A percentile compares a stretch with the other conserved stretches of the same genome.
These are phyloP conservation scores for Trichacis sp. DNA, from an alignment of 2,888 invertebrate species.

Conservation along the genomic window DNA sequence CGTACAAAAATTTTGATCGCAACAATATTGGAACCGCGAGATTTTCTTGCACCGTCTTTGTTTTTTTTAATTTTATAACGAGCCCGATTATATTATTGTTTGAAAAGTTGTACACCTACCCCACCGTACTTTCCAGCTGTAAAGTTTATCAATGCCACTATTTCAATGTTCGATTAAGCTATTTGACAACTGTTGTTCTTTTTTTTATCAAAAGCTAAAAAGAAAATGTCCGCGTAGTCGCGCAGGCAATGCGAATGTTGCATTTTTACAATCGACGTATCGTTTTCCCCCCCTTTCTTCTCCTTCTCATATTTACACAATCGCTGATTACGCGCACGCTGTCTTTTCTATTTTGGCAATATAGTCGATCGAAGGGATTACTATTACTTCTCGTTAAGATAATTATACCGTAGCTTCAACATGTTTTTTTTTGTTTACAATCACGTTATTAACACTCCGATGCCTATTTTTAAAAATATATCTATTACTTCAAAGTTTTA, in stretches of 20 bases:
- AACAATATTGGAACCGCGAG: neutral
- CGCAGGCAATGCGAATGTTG: neutral
- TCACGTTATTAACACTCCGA: neutral
- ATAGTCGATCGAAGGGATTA: neutral
- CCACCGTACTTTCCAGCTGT: neutral
- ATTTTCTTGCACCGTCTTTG: too few species aligned
- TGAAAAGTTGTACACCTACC: neutral
- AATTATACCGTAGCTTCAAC: neutral
- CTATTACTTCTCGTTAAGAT: neutral
- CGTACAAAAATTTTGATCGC: neutral
- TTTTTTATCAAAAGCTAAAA: conserved; percentile 7
- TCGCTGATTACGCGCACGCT: conserved; percentile 11
- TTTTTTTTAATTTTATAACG: too few species aligned
- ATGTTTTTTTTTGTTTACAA: neutral
- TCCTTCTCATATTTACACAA: conserved; percentile 33
- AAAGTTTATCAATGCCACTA: neutral
- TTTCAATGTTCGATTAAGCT: neutral
- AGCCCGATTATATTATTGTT: conserved; percentile 4
- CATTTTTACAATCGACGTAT: conserved; percentile 40
- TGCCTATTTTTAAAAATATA: neutral
- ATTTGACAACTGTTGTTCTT: neutral
- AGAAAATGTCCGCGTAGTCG: conserved; percentile 2
- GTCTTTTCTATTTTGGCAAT: neutral
- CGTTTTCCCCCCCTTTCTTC: conserved; percentile 15
- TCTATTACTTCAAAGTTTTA: neutral